These are phyloP conservation scores for Lepus americanus DNA, from an alignment of 2,113 vertebrate species.

Conservation along the genomic window DNA sequence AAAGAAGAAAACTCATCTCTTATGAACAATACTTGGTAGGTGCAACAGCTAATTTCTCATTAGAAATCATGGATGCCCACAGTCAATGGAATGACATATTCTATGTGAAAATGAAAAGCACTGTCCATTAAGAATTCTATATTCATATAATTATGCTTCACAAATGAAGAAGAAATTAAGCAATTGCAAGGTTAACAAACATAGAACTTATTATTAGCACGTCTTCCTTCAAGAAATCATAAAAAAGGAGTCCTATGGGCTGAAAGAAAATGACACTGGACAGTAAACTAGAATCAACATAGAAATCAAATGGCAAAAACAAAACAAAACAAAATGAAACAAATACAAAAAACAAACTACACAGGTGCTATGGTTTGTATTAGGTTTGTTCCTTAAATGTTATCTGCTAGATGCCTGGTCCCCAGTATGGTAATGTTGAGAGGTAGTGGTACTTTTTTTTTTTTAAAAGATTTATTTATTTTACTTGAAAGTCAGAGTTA, in stretches of 20 bases:
- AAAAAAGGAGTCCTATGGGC: not conserved
- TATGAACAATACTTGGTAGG: not conserved
- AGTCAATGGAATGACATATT: not conserved
- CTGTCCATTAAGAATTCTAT: not conserved
- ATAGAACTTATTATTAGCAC: not conserved
- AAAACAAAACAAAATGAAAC: not conserved
- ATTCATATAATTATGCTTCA: not conserved
- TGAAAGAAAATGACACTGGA: not conserved
- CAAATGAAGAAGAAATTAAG: not conserved
- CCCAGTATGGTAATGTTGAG: too few relatives aligned
- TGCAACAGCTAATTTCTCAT: not conserved
- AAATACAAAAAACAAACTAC: not conserved
- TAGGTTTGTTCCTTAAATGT: too few relatives aligned
- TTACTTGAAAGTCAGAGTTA: too few relatives aligned
- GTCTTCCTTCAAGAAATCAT: not conserved
- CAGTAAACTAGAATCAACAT: not conserved
- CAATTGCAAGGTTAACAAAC: not conserved
- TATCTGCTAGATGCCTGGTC: too few relatives aligned
- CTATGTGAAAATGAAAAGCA: not conserved
- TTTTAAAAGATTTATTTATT: too few relatives aligned
- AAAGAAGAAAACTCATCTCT: not conserved
- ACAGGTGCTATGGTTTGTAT: not conserved
- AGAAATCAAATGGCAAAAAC: not conserved
- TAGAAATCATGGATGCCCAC: not conserved
- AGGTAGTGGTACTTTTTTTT: too few relatives aligned